Evolutionary conservation across 2,888 invertebrate species (phyloP).

Genomic region (Temnothorax rugatulus): DNA sequence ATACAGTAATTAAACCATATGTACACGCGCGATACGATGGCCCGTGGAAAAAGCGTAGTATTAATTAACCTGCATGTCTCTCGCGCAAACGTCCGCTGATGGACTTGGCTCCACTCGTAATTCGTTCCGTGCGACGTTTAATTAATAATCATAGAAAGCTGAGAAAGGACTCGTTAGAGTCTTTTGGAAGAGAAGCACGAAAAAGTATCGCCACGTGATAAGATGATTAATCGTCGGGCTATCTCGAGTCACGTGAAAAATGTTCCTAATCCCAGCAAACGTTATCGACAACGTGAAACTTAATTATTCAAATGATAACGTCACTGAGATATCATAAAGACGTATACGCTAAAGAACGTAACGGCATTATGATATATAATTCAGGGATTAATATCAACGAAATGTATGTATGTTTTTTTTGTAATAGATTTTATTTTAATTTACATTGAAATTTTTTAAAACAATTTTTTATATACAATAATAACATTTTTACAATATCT

Average conservation of each 20-base stretch:
- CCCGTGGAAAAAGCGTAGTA: constrained; percentile 29
- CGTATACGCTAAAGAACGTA: background rate
- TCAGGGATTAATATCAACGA: background rate
- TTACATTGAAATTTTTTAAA: background rate
- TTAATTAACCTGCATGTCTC: constrained; percentile 63
- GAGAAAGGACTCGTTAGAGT: constrained; percentile 9
- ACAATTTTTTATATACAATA: background rate
- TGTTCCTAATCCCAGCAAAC: constrained; percentile 48
- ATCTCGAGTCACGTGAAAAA: constrained; percentile 51
- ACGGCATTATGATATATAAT: no score
- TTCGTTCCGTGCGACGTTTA: constrained; percentile 59
- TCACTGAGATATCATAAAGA: background rate
- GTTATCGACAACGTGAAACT: constrained; percentile 47
- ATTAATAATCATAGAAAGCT: constrained; percentile 55
- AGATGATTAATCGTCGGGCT: constrained; percentile 60
- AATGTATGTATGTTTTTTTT: background rate
- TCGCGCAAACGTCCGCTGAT: background rate
- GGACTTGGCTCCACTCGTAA: constrained; percentile 16
- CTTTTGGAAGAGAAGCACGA: constrained; percentile 7
- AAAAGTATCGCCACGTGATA: constrained; percentile 55
- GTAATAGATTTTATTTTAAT: background rate
- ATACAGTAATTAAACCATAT: constrained; percentile 63
- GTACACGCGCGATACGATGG: background rate
- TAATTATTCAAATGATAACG: constrained; percentile 22
- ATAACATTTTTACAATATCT: constrained; percentile 4